Evolutionary conservation across 2,797 vertebrate genomes (phyloP).

Genomic region (Selene dorsalis): DNA sequence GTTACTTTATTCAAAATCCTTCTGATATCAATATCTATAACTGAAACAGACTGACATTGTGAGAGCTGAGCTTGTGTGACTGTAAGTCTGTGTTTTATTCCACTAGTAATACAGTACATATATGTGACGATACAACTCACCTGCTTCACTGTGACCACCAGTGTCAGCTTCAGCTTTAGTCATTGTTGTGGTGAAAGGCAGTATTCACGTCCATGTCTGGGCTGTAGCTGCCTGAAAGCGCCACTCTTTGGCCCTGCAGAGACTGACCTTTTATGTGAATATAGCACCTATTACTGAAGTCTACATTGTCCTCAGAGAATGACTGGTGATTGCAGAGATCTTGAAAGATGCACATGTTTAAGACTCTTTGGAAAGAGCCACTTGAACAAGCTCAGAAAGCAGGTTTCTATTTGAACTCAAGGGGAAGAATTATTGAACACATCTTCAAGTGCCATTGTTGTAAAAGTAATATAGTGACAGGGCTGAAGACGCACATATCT

Average conservation of each 20-base stretch:
- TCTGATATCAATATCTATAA: too few species aligned
- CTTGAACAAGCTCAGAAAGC: constrained; percentile 55
- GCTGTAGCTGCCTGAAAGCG: constrained; percentile 7
- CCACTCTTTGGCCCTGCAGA: constrained; percentile 26
- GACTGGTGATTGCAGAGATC: constrained; percentile 46
- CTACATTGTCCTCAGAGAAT: constrained; percentile 57
- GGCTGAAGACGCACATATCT: constrained; percentile 46
- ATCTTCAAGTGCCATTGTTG: constrained; percentile 48
- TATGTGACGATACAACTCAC: background rate
- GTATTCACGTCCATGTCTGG: constrained; percentile 20
- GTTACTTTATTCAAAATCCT: background rate
- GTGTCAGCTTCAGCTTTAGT: background rate
- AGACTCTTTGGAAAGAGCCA: constrained; percentile 45
- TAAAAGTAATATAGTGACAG: constrained; percentile 46
- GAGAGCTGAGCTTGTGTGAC: too few species aligned
- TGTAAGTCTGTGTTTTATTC: too few species aligned
- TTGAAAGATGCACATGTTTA: constrained; percentile 55
- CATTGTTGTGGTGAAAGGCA: constrained; percentile 19
- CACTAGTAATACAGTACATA: background rate
- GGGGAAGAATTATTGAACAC: constrained; percentile 42
- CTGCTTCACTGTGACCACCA: background rate
- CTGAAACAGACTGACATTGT: too few species aligned
- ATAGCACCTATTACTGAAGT: constrained; percentile 34
- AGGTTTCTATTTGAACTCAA: constrained; percentile 39
- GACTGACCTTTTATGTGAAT: constrained; percentile 57